phyloP scores from a whole-genome alignment of 2,113 vertebrate species.

The Lates calcarifer region DNA sequence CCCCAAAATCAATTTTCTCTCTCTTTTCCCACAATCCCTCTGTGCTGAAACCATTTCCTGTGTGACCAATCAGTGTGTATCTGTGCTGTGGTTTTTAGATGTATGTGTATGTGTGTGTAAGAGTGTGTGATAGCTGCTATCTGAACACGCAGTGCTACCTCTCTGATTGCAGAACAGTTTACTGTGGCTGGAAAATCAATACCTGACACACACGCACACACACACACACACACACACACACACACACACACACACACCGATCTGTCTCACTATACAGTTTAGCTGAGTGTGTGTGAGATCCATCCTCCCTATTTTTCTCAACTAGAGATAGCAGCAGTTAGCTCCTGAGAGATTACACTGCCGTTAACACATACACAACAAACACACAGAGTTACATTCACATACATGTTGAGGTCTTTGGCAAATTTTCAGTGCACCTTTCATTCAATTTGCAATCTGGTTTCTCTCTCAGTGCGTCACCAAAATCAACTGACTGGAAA shows the following conservation, averaged over 20 bases:
- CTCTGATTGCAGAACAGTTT: constrained; percentile 68
- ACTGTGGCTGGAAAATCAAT: constrained; percentile 65
- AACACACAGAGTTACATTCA: constrained; percentile 1
- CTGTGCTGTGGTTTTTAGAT: constrained; percentile 25
- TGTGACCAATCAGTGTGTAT: constrained; percentile 72
- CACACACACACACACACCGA: neutral
- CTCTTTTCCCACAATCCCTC: constrained; percentile 70
- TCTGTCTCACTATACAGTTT: constrained; percentile 29
- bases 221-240: constrained; percentile 11
- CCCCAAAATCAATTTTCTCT: constrained; percentile 75
- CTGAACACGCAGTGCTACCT: constrained; percentile 58
- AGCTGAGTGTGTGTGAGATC: constrained; percentile 35
- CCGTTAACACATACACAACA: neutral
- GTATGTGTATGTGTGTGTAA: constrained; percentile 34
- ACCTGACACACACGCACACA: constrained; percentile 35
- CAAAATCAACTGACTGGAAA: neutral
- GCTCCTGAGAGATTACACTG: constrained; percentile 34
- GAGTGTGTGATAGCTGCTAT: constrained; percentile 41
- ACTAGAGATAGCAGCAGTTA: constrained; percentile 29
- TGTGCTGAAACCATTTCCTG: constrained; percentile 69
- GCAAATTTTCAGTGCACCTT: constrained; percentile 3
- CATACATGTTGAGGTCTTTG: neutral
- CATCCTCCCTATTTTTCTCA: constrained; percentile 49
- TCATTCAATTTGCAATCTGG: neutral
- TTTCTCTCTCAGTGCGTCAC: neutral